phyloP scores from a whole-genome alignment of 2,113 vertebrate species.

The Semnornis frantzii region DNA sequence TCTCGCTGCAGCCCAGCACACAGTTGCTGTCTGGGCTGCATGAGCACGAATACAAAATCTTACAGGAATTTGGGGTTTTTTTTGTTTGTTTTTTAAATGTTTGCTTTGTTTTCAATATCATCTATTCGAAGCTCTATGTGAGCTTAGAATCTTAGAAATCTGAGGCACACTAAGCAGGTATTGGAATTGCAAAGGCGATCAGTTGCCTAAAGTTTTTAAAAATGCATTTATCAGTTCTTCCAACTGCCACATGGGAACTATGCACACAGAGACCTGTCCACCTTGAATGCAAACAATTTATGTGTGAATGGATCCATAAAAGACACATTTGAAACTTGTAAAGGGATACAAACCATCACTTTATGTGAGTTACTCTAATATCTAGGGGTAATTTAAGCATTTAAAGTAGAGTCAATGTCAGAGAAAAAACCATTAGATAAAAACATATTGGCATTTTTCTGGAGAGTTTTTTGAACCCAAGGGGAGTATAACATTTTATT shows the following conservation, averaged over 20 bases:
- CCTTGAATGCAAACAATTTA: not conserved
- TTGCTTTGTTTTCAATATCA: not conserved
- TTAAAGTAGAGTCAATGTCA: not conserved
- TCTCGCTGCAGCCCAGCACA: no score
- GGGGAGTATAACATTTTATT: conserved; percentile 1
- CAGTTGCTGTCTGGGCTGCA: no score
- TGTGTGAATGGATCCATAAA: not conserved
- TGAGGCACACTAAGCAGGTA: not conserved
- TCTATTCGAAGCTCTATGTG: not conserved
- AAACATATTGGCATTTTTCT: not conserved
- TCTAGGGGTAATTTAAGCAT: not conserved
- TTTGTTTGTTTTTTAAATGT: not conserved
- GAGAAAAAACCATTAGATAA: not conserved
- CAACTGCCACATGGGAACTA: not conserved
- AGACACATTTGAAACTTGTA: not conserved
- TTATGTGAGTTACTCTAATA: not conserved
- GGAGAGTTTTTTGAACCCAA: not conserved
- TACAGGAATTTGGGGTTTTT: not conserved
- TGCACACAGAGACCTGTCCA: not conserved
- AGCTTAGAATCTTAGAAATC: not conserved
- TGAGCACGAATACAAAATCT: not conserved
- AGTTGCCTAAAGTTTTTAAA: not conserved
- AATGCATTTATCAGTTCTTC: not conserved
- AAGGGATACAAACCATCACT: not conserved
- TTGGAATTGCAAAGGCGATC: not conserved